A percentile compares a stretch with the other conserved stretches of the same genome.
These are phyloP conservation scores for Gobio gobio DNA, from an alignment of 2,113 vertebrate genomes.

Conservation along the genomic window DNA sequence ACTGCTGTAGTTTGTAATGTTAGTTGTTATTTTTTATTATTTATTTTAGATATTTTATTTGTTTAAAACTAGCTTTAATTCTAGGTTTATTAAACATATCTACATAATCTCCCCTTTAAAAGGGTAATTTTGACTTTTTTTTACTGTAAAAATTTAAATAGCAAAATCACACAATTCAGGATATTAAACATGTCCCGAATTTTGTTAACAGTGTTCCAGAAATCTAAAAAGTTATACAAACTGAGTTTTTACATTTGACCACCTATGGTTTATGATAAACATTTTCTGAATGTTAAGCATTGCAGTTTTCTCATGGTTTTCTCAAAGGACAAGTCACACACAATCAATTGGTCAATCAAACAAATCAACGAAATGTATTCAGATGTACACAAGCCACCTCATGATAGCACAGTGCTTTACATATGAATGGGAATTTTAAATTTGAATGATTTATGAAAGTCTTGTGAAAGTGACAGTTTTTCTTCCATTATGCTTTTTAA, in stretches of 20 bases:
- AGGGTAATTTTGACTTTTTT: too few relatives aligned
- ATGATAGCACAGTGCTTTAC: background rate
- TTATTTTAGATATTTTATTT: too few relatives aligned
- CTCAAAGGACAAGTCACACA: background rate
- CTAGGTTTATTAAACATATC: too few relatives aligned
- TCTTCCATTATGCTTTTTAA: slow-evolving; percentile 29
- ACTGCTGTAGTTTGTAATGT: background rate
- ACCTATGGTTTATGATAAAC: background rate
- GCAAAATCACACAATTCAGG: background rate
- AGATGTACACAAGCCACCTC: background rate
- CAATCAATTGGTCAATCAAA: background rate
- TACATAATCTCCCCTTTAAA: too few relatives aligned
- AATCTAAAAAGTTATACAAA: background rate
- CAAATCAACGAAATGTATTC: background rate
- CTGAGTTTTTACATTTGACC: background rate
- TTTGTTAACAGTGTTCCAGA: background rate
- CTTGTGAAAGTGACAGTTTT: slow-evolving; percentile 28
- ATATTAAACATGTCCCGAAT: too few relatives aligned
- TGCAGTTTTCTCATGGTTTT: background rate
- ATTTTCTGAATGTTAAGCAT: background rate
- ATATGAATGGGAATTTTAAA: background rate
- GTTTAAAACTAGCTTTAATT: too few relatives aligned
- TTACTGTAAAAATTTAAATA: background rate
- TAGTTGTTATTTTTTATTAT: background rate
- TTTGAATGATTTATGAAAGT: background rate